A percentile compares a stretch with the other conserved stretches of the same genome.
Evolutionary conservation across 2,888 invertebrate species (phyloP).

Genomic region (Dromius quadrimaculatus): DNA sequence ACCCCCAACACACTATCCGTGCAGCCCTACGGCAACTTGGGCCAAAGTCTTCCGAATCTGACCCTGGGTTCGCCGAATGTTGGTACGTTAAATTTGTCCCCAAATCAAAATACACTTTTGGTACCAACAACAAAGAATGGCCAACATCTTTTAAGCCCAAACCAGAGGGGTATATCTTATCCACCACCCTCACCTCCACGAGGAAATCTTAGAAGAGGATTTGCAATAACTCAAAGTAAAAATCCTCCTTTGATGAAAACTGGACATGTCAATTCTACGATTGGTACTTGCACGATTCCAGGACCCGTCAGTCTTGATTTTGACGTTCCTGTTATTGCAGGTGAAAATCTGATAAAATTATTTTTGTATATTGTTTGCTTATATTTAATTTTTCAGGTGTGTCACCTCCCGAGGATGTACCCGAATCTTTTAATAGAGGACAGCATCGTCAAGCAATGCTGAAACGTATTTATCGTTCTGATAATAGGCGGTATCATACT

Average conservation of each 20-base stretch:
- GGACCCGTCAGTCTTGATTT: conserved; percentile 66
- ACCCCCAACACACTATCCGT: conserved; percentile 82
- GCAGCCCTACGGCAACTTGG: conserved; percentile 76
- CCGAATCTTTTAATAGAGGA: conserved; percentile 64
- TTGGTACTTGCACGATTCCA: conserved; percentile 58
- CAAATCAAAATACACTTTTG: conserved; percentile 69
- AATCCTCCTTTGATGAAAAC: conserved; percentile 87
- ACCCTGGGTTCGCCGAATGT: conserved; percentile 67
- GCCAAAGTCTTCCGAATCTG: conserved; percentile 86
- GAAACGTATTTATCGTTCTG: conserved; percentile 67
- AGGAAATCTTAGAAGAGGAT: conserved; percentile 74
- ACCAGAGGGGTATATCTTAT: conserved; percentile 82
- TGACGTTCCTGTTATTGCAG: conserved; percentile 68
- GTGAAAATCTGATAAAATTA: conserved; percentile 57
- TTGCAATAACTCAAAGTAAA: conserved; percentile 79
- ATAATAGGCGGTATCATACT: conserved; percentile 73
- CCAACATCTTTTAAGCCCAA: conserved; percentile 69
- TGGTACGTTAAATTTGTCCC: conserved; percentile 62
- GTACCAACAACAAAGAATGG: conserved; percentile 68
- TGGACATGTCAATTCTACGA: conserved; percentile 76
- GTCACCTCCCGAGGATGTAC: conserved; percentile 62
- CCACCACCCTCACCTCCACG: conserved; percentile 84
- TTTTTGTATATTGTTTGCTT: background rate
- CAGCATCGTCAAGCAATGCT: conserved; percentile 66
- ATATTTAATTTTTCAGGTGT: conserved; percentile 59